phyloP scores from a whole-genome alignment of 2,113 vertebrate species.

The Etheostoma spectabile region DNA sequence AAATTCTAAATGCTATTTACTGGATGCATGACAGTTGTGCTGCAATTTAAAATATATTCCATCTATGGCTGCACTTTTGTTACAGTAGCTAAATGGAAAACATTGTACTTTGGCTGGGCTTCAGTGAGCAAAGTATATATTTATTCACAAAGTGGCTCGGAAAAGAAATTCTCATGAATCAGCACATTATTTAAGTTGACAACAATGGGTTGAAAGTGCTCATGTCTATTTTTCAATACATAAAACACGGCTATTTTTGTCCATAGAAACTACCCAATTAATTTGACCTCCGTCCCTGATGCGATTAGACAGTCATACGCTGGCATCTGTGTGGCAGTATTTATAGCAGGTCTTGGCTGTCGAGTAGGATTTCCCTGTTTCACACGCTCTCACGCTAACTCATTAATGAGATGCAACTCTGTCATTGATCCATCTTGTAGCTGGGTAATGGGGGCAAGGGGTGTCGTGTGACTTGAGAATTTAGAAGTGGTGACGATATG shows the following conservation, averaged over 20 bases:
- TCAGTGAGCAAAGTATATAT: neutral
- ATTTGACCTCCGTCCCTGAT: constrained; percentile 41
- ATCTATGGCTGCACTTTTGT: neutral
- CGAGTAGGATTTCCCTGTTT: constrained; percentile 43
- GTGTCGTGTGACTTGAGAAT: neutral
- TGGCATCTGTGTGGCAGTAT: constrained; percentile 34
- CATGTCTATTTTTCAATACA: neutral
- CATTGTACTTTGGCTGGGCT: neutral
- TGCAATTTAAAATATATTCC: constrained; percentile 1
- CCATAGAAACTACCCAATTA: constrained; percentile 23
- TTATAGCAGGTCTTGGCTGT: constrained; percentile 53
- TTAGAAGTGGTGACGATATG: neutral
- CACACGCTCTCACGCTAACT: constrained; percentile 25
- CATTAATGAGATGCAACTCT: constrained; percentile 50
- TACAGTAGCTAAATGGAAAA: neutral
- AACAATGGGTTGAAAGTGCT: neutral
- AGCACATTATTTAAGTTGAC: neutral
- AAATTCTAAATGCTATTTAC: constrained; percentile 6
- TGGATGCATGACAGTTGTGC: neutral
- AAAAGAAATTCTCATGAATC: neutral
- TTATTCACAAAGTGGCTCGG: neutral
- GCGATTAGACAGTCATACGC: constrained; percentile 25
- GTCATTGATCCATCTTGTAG: constrained; percentile 12
- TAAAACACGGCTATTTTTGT: neutral
- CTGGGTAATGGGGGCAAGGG: neutral